Conservation (phyloP, 1,140 invertebrate species). For the Ceratoteleas bidentatus region DNA sequence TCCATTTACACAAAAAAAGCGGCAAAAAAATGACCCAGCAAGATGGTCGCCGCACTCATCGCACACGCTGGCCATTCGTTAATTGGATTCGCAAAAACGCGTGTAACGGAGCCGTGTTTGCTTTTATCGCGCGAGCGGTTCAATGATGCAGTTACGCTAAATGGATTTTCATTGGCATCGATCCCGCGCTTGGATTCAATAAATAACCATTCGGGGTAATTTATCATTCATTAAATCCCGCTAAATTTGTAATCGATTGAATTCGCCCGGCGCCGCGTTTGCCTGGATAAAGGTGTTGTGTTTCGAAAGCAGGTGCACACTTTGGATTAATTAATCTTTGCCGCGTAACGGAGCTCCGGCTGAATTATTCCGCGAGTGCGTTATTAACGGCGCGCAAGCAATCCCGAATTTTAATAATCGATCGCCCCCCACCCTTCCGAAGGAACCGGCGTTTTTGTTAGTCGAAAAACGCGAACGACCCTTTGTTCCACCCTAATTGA, state of each 20-base stretch:
- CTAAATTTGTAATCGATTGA: constrained; percentile 56
- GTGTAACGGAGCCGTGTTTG: constrained; percentile 38
- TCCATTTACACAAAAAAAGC: not conserved
- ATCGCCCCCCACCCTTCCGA: not conserved
- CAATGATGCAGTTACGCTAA: constrained; percentile 44
- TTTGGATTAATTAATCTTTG: constrained; percentile 56
- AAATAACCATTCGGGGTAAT: constrained; percentile 49
- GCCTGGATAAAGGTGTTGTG: constrained; percentile 44
- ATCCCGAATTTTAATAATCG: constrained; percentile 23
- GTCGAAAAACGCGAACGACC: too few relatives aligned
- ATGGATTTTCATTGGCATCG: constrained; percentile 42
- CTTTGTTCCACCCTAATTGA: constrained; percentile 37
- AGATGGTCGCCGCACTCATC: not conserved
- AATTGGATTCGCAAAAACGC: constrained; percentile 35
- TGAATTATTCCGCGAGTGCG: constrained; percentile 36
- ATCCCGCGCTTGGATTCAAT: constrained; percentile 36
- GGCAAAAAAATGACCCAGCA: not conserved
- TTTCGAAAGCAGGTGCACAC: constrained; percentile 40
- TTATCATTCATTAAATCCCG: constrained; percentile 55
- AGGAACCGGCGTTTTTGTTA: too few relatives aligned
- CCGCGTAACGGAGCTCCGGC: constrained; percentile 9
- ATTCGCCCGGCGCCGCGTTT: constrained; percentile 12
- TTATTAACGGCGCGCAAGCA: constrained; percentile 36
- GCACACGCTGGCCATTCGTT: constrained; percentile 4
- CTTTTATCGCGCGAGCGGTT: constrained; percentile 29